phyloP scores from a whole-genome alignment of 1,140 invertebrate genomes.

The Phocides pigmalion region DNA sequence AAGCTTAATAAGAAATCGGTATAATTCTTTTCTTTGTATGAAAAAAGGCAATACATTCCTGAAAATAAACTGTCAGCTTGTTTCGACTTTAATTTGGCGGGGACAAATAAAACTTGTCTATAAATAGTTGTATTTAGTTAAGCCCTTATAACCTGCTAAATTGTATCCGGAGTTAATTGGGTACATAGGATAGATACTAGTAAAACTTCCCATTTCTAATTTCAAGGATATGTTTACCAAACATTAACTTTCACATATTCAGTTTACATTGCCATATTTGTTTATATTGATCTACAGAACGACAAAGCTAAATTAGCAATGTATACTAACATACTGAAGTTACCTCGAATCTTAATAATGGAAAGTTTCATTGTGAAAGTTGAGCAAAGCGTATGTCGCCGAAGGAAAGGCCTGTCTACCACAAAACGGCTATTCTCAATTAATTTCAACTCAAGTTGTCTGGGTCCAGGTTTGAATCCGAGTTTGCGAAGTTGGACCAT shows the following conservation, averaged over 20 bases:
- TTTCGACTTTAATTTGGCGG: no score
- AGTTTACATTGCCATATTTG: background rate
- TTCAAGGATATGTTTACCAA: no score
- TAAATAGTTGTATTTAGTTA: no score
- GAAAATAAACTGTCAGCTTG: no score
- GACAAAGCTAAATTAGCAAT: background rate
- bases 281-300: background rate
- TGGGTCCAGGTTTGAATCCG: conserved; percentile 34
- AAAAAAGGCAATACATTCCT: no score
- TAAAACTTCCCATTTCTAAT: conserved; percentile 17
- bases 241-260: background rate
- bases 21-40: no score
- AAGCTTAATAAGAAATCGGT: no score
- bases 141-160: background rate
- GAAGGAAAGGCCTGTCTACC: conserved; percentile 11
- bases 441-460: conserved; percentile 43
- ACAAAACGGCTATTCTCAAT: conserved; percentile 38
- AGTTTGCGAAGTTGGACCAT: conserved; percentile 37
- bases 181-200: conserved; percentile 13
- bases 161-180: conserved; percentile 20
- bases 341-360: background rate
- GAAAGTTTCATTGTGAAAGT: conserved; percentile 14
- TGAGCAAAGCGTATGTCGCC: conserved; percentile 15
- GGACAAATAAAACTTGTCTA: no score
- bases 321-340: background rate